Evolutionary conservation across 2,113 vertebrate genomes (phyloP).

Genomic region (Pomatorhinus ruficollis): DNA sequence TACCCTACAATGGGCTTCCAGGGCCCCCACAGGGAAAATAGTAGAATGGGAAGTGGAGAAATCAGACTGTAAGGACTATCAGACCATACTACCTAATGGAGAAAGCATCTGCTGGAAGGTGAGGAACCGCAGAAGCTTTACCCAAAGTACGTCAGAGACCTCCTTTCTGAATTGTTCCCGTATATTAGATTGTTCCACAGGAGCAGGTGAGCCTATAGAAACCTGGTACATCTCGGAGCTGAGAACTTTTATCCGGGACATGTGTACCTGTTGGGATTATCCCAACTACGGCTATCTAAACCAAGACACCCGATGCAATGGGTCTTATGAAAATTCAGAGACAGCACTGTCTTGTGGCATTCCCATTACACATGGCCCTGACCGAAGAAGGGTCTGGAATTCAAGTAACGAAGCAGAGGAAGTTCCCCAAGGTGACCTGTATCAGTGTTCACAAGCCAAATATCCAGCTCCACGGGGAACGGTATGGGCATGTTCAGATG

Average conservation of each 20-base stretch:
- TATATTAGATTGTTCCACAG: not conserved
- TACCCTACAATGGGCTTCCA: not conserved
- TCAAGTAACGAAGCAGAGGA: not conserved
- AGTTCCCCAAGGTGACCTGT: not conserved
- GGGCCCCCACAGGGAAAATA: not conserved
- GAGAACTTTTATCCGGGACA: constrained; percentile 12
- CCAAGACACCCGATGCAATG: not conserved
- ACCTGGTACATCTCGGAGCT: not conserved
- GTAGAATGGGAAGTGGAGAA: constrained; percentile 2
- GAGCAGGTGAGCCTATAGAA: constrained; percentile 8
- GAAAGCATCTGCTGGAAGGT: constrained; percentile 15
- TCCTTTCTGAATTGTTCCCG: constrained; percentile 8
- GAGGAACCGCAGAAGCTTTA: not conserved
- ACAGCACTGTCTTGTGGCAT: not conserved
- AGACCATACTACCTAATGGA: not conserved
- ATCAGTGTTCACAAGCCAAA: not conserved
- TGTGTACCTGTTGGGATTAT: constrained; percentile 21
- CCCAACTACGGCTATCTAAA: not conserved
- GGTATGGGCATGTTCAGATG: not conserved
- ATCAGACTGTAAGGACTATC: not conserved
- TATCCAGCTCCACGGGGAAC: not conserved
- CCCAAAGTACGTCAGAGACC: not conserved
- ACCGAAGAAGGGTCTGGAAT: not conserved
- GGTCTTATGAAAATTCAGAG: not conserved
- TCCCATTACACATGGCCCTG: not conserved